Conservation (phyloP, 2,113 vertebrate genomes). For the Opisthocomus hoazin region DNA sequence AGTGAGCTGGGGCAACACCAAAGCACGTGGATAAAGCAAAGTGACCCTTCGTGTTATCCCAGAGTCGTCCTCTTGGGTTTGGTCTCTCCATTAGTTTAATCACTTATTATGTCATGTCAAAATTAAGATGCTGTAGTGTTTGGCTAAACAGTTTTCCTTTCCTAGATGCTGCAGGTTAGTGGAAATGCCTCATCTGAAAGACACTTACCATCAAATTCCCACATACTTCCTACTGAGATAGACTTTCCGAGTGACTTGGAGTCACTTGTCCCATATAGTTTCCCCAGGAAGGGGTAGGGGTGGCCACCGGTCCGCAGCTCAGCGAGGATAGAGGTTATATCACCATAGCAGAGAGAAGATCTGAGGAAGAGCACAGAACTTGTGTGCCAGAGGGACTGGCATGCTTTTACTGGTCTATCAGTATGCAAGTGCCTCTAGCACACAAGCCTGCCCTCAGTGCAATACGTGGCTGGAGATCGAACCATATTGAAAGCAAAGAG, state of each 20-base stretch:
- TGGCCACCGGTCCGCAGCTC: fast-evolving
- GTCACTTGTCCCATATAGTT: neutral
- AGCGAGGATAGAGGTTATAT: neutral
- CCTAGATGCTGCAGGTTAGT: neutral
- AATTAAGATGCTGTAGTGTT: neutral
- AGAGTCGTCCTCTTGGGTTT: neutral
- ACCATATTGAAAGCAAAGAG: neutral
- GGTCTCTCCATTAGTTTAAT: neutral
- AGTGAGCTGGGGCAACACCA: neutral
- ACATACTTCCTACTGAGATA: neutral
- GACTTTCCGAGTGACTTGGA: neutral
- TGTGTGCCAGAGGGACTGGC: neutral
- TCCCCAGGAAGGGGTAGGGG: neutral
- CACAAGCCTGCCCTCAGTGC: fast-evolving
- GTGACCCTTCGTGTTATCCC: neutral
- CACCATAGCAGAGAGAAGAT: neutral
- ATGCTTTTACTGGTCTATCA: fast-evolving
- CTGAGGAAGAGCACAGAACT: neutral
- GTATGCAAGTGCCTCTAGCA: neutral
- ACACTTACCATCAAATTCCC: neutral
- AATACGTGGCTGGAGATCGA: neutral
- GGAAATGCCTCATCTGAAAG: neutral
- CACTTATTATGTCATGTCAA: neutral
- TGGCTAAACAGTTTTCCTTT: neutral
- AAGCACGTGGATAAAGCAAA: neutral